A percentile compares a stretch with the other conserved stretches of the same genome.
phyloP scores from a whole-genome alignment of 2,113 vertebrate genomes.

The Neotoma lepida region DNA sequence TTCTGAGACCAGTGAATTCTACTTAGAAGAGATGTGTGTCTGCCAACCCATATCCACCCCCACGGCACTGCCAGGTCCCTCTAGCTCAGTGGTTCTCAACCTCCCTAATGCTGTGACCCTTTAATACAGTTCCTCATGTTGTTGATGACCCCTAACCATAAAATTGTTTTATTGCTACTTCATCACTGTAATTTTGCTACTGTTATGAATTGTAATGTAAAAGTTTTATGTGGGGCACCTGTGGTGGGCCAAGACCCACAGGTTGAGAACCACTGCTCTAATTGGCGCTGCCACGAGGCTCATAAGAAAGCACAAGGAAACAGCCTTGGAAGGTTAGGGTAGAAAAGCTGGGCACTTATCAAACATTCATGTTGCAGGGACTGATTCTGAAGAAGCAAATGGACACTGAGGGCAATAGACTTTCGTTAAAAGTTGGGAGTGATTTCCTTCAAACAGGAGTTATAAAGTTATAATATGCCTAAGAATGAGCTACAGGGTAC shows the following conservation, averaged over 20 bases:
- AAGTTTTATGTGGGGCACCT: background rate
- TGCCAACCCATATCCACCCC: accelerated
- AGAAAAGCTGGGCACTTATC: background rate
- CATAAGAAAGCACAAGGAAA: background rate
- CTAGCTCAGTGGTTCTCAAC: background rate
- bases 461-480: background rate
- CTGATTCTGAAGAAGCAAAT: background rate
- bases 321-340: background rate
- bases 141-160: background rate
- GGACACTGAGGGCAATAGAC: background rate
- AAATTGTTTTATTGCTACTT: background rate
- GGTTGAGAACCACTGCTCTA: background rate
- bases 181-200: background rate
- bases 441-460: background rate
- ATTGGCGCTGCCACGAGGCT: background rate
- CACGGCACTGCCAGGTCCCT: background rate
- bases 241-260: background rate
- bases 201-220: no score
- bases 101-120: background rate
- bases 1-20: background rate
- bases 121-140: background rate
- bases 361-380: background rate
- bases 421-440: background rate
- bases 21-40: background rate
- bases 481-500: background rate